Conservation (phyloP, 2,797 vertebrate species). For the Holocentrus rufus region DNA sequence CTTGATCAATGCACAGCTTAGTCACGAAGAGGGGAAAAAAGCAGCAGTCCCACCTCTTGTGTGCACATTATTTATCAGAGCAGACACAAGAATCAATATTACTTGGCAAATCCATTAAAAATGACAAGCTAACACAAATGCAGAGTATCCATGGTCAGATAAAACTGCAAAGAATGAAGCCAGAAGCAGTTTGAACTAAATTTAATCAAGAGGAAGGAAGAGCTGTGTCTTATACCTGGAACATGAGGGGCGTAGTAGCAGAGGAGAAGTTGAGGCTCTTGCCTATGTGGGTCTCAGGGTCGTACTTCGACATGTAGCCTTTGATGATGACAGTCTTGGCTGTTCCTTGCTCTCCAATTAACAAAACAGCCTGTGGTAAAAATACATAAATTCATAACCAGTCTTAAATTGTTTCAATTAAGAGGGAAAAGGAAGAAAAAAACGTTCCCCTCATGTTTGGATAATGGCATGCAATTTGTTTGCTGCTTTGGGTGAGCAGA, state of each 20-base stretch:
- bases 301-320: constrained; percentile 91
- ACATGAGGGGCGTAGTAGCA: constrained; percentile 94
- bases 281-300: constrained; percentile 87
- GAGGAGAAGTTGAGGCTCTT: constrained; percentile 97
- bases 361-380: constrained; percentile 87
- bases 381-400: background rate
- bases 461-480: too few species aligned
- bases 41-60: background rate
- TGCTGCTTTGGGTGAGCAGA: too few species aligned
- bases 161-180: background rate
- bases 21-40: constrained; percentile 18
- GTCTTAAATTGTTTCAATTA: background rate
- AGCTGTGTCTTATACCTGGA: constrained; percentile 86
- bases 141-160: background rate
- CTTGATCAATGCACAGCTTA: constrained; percentile 38
- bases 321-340: constrained; percentile 97
- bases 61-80: constrained; percentile 43
- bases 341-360: constrained; percentile 97
- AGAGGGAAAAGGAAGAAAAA: too few species aligned
- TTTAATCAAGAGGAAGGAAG: background rate
- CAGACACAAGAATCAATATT: constrained; percentile 22
- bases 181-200: background rate
- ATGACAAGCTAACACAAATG: constrained; percentile 9
- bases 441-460: too few species aligned
- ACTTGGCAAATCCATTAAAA: constrained; percentile 24